Percentiles rank a stretch among this genome's conserved stretches.
Conservation (phyloP, 2,888 invertebrate species). For the Gymnoscelis rufifasciata region DNA sequence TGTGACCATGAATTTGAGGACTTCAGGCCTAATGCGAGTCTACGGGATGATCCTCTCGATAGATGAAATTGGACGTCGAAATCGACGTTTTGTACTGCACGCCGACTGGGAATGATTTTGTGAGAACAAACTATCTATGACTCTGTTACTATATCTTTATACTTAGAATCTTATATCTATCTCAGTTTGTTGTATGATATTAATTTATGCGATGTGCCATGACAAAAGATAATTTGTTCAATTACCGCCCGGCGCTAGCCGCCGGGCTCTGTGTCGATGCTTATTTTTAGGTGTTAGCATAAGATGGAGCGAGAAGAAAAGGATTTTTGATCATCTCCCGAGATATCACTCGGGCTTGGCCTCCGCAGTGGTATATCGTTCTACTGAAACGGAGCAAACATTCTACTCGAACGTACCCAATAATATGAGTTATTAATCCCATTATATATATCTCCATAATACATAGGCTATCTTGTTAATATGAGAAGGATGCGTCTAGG, state of each 20-base stretch:
- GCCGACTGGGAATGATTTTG: conserved; percentile 25
- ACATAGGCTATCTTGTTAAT: conserved; percentile 7
- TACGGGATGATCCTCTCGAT: conserved; percentile 3
- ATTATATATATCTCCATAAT: conserved; percentile 21
- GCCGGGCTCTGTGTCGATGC: conserved; percentile 64
- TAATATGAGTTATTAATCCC: conserved; percentile 31
- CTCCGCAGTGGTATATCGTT: conserved; percentile 63
- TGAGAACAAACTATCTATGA: conserved; percentile 75
- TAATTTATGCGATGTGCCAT: conserved; percentile 35
- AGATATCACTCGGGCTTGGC: conserved; percentile 62
- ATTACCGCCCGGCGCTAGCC: conserved; percentile 54
- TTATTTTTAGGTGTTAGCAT: conserved; percentile 77
- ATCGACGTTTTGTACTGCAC: conserved; percentile 48
- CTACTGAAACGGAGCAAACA: conserved; percentile 78
- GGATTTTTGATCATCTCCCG: conserved; percentile 84
- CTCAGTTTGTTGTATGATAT: conserved; percentile 26
- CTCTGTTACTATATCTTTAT: conserved; percentile 30
- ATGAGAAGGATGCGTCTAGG: conserved; percentile 9
- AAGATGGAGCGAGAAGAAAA: conserved; percentile 73
- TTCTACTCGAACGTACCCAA: conserved; percentile 24
- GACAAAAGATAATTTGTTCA: conserved; percentile 76
- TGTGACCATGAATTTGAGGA: neutral
- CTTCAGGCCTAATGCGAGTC: neutral
- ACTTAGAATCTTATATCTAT: conserved; percentile 37
- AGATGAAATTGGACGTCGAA: conserved; percentile 67